Evolutionary conservation across 2,888 invertebrate genomes (phyloP).

Genomic region (Unio pictorum): DNA sequence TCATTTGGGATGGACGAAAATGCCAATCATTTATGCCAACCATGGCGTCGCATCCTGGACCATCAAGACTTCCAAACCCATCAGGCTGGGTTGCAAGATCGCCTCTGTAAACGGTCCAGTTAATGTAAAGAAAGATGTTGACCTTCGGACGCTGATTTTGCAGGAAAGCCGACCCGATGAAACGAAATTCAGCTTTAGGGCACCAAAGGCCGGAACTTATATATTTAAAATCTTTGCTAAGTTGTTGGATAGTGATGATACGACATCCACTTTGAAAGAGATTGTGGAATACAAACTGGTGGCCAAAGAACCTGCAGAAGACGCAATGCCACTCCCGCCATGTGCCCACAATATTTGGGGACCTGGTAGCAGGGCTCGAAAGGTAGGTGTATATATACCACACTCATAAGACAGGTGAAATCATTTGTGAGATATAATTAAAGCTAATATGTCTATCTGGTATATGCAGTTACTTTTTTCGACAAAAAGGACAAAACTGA

Average conservation of each 20-base stretch:
- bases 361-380: constrained; percentile 31
- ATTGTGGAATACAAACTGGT: constrained; percentile 45
- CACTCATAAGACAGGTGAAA: too few relatives aligned
- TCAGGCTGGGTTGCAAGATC: constrained; percentile 40
- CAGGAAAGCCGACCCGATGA: constrained; percentile 42
- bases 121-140: constrained; percentile 12
- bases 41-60: constrained; percentile 44
- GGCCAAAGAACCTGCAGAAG: constrained; percentile 36
- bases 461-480: too few relatives aligned
- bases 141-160: constrained; percentile 34
- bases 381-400: constrained; percentile 11
- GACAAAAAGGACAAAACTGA: too few relatives aligned
- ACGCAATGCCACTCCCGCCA: constrained; percentile 42
- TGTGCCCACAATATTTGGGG: constrained; percentile 48
- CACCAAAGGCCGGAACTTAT: constrained; percentile 37
- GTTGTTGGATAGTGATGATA: constrained; percentile 27
- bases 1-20: constrained; percentile 42
- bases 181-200: constrained; percentile 36
- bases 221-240: constrained; percentile 45
- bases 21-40: constrained; percentile 34
- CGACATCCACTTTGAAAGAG: constrained; percentile 35
- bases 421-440: too few relatives aligned
- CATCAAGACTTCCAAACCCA: constrained; percentile 34
- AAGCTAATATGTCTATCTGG: too few relatives aligned
- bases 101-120: constrained; percentile 10